Conservation (phyloP, 1,140 invertebrate genomes). For the Penaeus indicus region DNA sequence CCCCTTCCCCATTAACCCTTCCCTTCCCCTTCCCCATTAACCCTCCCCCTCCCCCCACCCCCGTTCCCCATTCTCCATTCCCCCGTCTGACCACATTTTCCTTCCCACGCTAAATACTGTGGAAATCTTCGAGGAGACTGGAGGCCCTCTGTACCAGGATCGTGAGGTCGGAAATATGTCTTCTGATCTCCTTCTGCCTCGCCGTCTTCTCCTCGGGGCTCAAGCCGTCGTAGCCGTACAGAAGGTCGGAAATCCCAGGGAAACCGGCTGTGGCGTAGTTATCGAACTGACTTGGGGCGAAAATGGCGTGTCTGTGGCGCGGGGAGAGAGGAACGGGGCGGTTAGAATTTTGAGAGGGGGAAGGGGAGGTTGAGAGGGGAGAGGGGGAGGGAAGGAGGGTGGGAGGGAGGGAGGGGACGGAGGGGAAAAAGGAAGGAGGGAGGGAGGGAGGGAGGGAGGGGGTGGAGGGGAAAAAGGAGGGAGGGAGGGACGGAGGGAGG, state of each 20-base stretch:
- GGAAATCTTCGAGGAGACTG: conserved; percentile 30
- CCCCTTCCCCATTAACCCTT: not conserved
- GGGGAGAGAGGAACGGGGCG: no score
- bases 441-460: no score
- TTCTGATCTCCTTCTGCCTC: conserved; percentile 48
- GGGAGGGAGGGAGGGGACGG: no score
- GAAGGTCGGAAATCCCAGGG: conserved; percentile 70
- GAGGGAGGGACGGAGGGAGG: no score
- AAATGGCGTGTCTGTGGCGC: conserved; percentile 70
- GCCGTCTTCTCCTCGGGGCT: conserved; percentile 10
- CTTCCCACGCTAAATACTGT: conserved; percentile 28
- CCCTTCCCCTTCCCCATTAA: not conserved
- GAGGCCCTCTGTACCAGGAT: conserved; percentile 47
- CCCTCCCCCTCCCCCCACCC: no score
- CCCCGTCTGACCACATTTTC: no score
- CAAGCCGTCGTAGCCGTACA: conserved; percentile 56
- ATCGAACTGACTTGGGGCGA: conserved; percentile 70
- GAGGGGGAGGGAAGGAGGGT: no score
- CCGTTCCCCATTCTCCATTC: not conserved
- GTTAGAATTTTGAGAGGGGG: no score
- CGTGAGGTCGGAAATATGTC: conserved; percentile 61
- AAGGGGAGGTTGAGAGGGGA: no score
- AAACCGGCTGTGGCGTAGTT: conserved; percentile 71
- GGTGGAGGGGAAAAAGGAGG: no score
- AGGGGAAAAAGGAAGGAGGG: no score